These are phyloP conservation scores for Thunnus maccoyii DNA, from an alignment of 2,113 vertebrate species.

Conservation along the genomic window DNA sequence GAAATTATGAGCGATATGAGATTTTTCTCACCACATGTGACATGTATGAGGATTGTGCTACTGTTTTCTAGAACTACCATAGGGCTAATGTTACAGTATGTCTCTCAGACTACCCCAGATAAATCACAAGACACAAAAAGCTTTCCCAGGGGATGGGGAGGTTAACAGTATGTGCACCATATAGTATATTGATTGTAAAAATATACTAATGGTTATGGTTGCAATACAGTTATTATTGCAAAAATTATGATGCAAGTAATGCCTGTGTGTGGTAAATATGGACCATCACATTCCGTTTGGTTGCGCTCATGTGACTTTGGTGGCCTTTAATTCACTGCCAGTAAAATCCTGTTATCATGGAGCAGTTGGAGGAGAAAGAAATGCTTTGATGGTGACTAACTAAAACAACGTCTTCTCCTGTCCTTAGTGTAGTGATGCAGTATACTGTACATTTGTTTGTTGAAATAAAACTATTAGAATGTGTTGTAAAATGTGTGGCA, in stretches of 20 bases:
- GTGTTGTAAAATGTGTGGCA: background rate
- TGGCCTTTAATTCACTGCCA: background rate
- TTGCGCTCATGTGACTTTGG: background rate
- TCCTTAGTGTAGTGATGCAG: background rate
- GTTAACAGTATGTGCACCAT: no score
- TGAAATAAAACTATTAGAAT: background rate
- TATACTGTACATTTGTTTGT: no score
- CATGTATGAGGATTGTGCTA: background rate
- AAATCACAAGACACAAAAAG: background rate
- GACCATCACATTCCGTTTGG: background rate
- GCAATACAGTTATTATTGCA: background rate
- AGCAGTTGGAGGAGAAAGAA: conserved; percentile 2
- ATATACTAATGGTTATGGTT: background rate
- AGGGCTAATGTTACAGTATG: no score
- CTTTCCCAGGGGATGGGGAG: no score
- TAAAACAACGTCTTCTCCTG: background rate
- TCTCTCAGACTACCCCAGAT: background rate
- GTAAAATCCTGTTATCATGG: background rate
- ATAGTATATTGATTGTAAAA: background rate
- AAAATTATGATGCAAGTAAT: background rate
- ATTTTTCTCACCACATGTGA: background rate
- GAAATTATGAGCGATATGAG: background rate
- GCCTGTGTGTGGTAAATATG: no score
- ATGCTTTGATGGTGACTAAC: background rate
- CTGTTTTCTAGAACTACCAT: no score